Evolutionary conservation across 2,888 invertebrate genomes (phyloP).

Genomic region (Thumatha senex): DNA sequence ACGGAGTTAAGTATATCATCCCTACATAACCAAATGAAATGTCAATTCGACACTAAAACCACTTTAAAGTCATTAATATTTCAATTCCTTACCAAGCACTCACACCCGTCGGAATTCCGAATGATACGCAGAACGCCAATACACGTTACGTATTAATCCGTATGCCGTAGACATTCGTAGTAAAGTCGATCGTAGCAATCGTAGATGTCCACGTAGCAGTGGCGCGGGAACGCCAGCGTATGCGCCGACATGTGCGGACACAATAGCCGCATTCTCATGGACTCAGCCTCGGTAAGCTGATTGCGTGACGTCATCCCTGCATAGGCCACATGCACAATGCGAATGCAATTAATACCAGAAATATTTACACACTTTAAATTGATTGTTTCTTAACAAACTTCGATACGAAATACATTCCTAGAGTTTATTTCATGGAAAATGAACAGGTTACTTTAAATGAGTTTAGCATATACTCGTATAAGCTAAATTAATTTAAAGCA

Average conservation of each 20-base stretch:
- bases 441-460: too few species aligned
- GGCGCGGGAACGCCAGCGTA: constrained; percentile 59
- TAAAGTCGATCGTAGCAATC: constrained; percentile 10
- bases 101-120: constrained; percentile 20
- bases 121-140: constrained; percentile 24
- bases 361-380: neutral
- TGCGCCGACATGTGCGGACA: constrained; percentile 78
- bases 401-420: neutral
- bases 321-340: constrained; percentile 47
- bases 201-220: constrained; percentile 3
- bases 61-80: constrained; percentile 28
- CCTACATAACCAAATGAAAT: too few species aligned
- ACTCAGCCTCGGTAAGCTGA: constrained; percentile 80
- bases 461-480: too few species aligned
- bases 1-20: too few species aligned
- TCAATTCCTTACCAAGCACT: constrained; percentile 27
- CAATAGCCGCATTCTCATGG: constrained; percentile 83
- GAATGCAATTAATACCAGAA: constrained; percentile 33
- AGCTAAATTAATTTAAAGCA: too few species aligned
- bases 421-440: too few species aligned
- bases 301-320: constrained; percentile 78
- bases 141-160: constrained; percentile 10
- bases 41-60: constrained; percentile 6
- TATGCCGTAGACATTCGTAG: constrained; percentile 9
- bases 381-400: neutral